Base-by-base conservation (phyloP, 53 echinoderm and acorn worm genomes). In the Luidia sarsii region DNA sequence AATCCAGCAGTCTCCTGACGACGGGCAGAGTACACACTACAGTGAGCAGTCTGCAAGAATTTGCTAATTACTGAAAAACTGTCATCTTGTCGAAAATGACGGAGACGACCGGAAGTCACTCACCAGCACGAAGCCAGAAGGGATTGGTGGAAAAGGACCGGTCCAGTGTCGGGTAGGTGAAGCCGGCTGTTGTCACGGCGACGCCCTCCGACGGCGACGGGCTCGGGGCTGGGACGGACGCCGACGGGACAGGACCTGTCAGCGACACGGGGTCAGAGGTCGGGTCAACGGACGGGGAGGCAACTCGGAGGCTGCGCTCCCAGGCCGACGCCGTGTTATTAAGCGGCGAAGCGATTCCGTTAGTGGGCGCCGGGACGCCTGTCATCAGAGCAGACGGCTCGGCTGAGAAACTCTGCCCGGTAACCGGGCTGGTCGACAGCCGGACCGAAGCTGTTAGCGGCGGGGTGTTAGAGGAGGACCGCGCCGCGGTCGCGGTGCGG, bases 51-150 rank as follows among this genome's bases (percentile, higher is more conserved):
- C n/a, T n/a, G n/a, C n/a, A n/a, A n/a, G n/a, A n/a, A n/a, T n/a
- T n/a, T n/a, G n/a, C n/a, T n/a, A n/a, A n/a, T n/a, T n/a, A n/a
- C n/a, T n/a, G n/a, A n/a, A n/a, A n/a, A n/a, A n/a, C n/a, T n/a
- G n/a, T n/a, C n/a, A n/a, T n/a, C n/a, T n/a, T n/a, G n/a, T n/a
- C n/a, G n/a, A n/a, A n/a, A n/a, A n/a, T n/a, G n/a, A n/a, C n/a
- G n/a, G n/a, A n/a, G n/a, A n/a, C n/a, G n/a, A n/a, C n/a, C n/a
- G n/a, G n/a, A n/a, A n/a, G n/a, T n/a, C n/a, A 85, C 94, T 91
- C 77, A 94, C 94, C 90, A 57, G 87, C 48, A 18, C 48, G 69
- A 1, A 94, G 69, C 94, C 94, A 91, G 62, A 35, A 91, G 13
- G 88, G 82, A 48, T 49, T 87, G 27, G 94, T 90, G 19, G 89